These are phyloP conservation scores for Peromyscus maniculatus DNA, from an alignment of 2,113 vertebrate genomes.

Conservation along the genomic window DNA sequence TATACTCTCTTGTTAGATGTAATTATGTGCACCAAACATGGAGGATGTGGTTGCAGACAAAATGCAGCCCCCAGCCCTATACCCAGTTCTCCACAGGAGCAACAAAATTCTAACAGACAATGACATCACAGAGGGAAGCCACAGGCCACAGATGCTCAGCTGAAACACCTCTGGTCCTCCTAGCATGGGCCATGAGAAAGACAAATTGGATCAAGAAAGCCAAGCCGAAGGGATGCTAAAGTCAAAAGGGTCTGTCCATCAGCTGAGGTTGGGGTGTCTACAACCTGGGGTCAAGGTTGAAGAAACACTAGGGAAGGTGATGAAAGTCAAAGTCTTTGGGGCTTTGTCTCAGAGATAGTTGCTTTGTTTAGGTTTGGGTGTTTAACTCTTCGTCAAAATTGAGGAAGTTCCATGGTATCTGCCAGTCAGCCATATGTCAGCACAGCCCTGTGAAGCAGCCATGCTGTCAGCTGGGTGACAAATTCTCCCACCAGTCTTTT, in stretches of 20 bases:
- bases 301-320: rapidly evolving
- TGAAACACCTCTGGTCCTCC: background rate
- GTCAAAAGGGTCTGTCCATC: background rate
- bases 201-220: background rate
- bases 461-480: conserved; percentile 29
- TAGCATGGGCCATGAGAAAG: background rate
- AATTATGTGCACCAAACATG: background rate
- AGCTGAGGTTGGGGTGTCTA: background rate
- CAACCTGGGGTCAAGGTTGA: background rate
- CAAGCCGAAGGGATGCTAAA: background rate
- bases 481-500: conserved; percentile 81
- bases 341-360: background rate
- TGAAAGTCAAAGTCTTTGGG: background rate
- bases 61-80: background rate
- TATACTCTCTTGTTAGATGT: background rate
- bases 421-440: conserved; percentile 23
- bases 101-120: background rate
- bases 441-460: rapidly evolving
- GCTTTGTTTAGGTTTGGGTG: background rate
- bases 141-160: background rate
- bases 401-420: rapidly evolving
- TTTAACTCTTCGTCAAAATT: background rate
- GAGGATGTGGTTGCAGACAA: background rate
- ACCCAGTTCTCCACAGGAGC: background rate
- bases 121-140: background rate